Evolutionary conservation across 2,888 invertebrate genomes (phyloP).

Genomic region (Phaedon cochleariae): DNA sequence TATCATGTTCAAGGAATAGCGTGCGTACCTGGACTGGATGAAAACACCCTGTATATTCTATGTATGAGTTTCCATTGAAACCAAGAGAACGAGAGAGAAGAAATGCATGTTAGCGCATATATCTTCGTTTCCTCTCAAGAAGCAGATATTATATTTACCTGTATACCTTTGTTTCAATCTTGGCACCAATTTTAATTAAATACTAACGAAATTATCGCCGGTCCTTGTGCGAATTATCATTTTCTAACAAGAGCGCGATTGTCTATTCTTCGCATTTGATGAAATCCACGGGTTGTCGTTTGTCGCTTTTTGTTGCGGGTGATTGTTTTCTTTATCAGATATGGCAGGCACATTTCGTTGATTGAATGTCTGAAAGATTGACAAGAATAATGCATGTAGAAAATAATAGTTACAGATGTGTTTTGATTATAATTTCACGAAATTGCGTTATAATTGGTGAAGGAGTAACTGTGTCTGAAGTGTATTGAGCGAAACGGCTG

Average conservation of each 20-base stretch:
- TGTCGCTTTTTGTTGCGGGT: slow-evolving; percentile 23
- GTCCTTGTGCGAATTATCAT: slow-evolving; percentile 49
- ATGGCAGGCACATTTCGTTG: neutral
- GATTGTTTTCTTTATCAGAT: slow-evolving; percentile 30
- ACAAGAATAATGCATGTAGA: neutral
- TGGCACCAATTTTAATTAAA: slow-evolving; percentile 53
- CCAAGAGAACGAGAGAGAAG: too few relatives aligned
- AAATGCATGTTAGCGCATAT: too few relatives aligned
- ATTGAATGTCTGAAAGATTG: neutral
- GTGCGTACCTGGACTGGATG: too few relatives aligned
- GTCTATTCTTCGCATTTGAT: slow-evolving; percentile 55
- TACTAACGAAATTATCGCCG: slow-evolving; percentile 52
- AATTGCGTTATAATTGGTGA: neutral
- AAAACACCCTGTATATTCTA: too few relatives aligned
- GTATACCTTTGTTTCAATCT: slow-evolving; percentile 42
- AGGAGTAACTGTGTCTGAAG: neutral
- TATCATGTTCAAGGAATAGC: too few relatives aligned
- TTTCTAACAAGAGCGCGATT: slow-evolving; percentile 53
- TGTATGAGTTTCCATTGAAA: too few relatives aligned
- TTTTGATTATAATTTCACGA: neutral
- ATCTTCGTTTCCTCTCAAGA: too few relatives aligned
- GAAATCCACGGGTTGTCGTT: slow-evolving; percentile 38
- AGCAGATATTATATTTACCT: slow-evolving; percentile 4
- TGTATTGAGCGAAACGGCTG: neutral
- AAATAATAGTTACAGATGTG: neutral